These are phyloP conservation scores for Drosophila yakuba DNA, from an alignment of 1,140 invertebrate species.

Conservation along the genomic window DNA sequence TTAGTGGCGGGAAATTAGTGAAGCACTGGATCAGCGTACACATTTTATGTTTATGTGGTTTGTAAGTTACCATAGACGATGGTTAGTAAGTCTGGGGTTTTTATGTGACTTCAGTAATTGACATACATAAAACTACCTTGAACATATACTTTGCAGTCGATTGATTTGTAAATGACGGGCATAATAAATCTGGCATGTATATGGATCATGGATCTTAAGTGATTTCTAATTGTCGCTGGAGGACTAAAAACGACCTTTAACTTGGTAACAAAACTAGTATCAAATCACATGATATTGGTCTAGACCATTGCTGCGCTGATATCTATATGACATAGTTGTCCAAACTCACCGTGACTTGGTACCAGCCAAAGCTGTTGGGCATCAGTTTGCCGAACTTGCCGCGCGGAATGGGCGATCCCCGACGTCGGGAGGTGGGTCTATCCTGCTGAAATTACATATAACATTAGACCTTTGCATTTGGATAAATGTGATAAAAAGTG, in stretches of 20 bases:
- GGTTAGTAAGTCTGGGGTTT: too few relatives aligned
- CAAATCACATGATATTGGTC: constrained; percentile 11
- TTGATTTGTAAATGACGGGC: neutral
- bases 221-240: neutral
- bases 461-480: neutral
- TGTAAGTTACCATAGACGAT: too few relatives aligned
- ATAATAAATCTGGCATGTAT: neutral
- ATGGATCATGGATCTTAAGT: neutral
- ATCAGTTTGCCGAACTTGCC: constrained; percentile 76
- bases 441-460: constrained; percentile 28
- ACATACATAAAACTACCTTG: too few relatives aligned
- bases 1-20: neutral
- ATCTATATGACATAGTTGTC: constrained; percentile 28
- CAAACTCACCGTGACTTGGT: constrained; percentile 79
- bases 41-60: neutral
- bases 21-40: neutral
- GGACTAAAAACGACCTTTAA: neutral
- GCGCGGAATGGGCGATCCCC: constrained; percentile 61
- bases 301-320: neutral
- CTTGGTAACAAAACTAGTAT: neutral
- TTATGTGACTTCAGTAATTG: too few relatives aligned
- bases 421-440: constrained; percentile 53
- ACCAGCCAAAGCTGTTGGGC: constrained; percentile 73
- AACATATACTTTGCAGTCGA: neutral
- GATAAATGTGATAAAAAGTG: neutral